Evolutionary conservation across 2,888 invertebrate species (phyloP).

Genomic region (Leptothorax acervorum): DNA sequence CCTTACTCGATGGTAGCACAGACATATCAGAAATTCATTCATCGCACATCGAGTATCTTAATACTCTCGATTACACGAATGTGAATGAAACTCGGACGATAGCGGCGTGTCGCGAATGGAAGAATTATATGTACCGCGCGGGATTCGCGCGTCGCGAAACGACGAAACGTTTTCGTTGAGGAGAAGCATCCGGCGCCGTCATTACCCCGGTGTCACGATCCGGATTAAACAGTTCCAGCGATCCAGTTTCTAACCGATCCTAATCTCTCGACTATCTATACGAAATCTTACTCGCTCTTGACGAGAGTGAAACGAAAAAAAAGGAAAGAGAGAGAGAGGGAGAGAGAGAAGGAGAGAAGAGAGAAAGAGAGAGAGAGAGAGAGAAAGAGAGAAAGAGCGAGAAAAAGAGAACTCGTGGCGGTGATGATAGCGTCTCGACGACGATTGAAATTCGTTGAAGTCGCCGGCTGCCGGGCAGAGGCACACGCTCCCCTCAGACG

Average conservation of each 20-base stretch:
- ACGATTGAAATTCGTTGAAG: constrained; percentile 69
- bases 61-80: constrained; percentile 13
- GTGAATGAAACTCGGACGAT: constrained; percentile 20
- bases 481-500: constrained; percentile 68
- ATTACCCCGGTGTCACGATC: constrained; percentile 15
- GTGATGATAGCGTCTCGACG: constrained; percentile 59
- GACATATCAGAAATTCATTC: constrained; percentile 24
- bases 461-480: constrained; percentile 53
- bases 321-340: background rate
- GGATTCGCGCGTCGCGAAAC: background rate
- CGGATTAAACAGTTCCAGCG: constrained; percentile 20
- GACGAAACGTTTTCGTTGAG: constrained; percentile 28
- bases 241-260: constrained; percentile 26
- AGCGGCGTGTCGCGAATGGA: constrained; percentile 8
- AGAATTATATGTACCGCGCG: background rate
- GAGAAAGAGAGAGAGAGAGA: background rate
- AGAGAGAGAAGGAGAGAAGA: background rate
- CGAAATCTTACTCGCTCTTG: constrained; percentile 12
- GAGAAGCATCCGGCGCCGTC: constrained; percentile 40
- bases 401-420: constrained; percentile 48
- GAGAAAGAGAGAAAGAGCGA: background rate
- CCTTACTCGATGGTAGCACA: background rate
- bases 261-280: constrained; percentile 18
- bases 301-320: background rate
- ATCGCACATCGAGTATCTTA: constrained; percentile 19